Base-by-base conservation (phyloP, 2,888 invertebrate species). In the Xanthostigma xanthostigma region DNA sequence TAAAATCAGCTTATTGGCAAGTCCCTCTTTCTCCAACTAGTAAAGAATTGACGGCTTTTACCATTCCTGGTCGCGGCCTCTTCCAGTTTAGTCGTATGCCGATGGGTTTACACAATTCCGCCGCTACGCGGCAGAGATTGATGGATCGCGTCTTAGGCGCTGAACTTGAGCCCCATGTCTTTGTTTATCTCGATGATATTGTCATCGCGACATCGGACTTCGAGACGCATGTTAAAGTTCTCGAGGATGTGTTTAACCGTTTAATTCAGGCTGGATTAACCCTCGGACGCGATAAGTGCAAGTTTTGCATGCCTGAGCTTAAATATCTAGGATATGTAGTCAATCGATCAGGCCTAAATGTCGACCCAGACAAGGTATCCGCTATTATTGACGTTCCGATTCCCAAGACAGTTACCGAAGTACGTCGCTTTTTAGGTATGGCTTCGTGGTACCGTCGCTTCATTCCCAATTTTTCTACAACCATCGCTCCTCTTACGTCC, bases 391-490 rank as follows among this genome's bases (percentile, higher is more conserved):
- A 57, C 2, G 56, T 55, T 27, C 58, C 57, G 2, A 12, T 12
- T 0, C 60, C 60, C 0, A 47, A 14, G 2, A 57, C 43, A 9
- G 33, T 56, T 2, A 54, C 51, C 11, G 52, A 58, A 34, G 33
- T 62, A 1, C 51, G 56, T 1, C 46, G 55, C 1, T 61, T 61
- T 41, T 12, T 62, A 1, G 62, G 61, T 0, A 49, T 62, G 48
- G 52, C 53, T 1, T 56, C 55, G 0, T 63, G 60, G 58, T 63
- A 62, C 45, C 53, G 58, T 1, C 53, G 55, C 1, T 60, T 58
- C 41, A 53, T 61, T 3, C 51, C 50, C 1, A 47, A 59, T 38
- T 57, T 56, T 34, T 51, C 57, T 0, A 52, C 53, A 0, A 34
- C 54, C 3, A 49, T 51, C 1, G 55, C 50, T 10, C 56, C 57